Evolutionary conservation across 2,888 invertebrate genomes (phyloP).

Genomic region (Temnothorax unifasciatus): DNA sequence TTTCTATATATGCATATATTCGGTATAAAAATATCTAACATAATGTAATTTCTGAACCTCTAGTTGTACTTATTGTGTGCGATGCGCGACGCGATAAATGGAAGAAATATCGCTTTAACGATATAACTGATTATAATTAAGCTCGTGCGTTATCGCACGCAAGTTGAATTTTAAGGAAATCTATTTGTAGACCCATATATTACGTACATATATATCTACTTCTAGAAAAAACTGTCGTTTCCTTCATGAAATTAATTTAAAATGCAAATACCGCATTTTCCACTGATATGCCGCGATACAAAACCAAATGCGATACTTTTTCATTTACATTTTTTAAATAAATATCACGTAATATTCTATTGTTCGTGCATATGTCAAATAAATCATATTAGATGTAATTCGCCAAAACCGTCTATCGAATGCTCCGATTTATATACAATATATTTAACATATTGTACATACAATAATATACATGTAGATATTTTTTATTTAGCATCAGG

Average conservation of each 20-base stretch:
- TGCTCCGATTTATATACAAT: not conserved
- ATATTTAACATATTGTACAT: not conserved
- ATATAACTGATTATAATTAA: not conserved
- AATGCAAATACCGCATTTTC: conserved; percentile 64
- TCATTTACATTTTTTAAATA: not conserved
- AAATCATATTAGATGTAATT: not conserved
- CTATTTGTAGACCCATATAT: not conserved
- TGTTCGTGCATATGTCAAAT: not conserved
- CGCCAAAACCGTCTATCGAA: not conserved
- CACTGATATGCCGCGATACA: conserved; percentile 31
- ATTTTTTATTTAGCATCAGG: not conserved
- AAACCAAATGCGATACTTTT: not conserved
- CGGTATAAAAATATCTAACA: not conserved
- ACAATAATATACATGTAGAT: not conserved
- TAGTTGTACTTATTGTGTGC: not conserved
- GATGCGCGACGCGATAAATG: too few species aligned
- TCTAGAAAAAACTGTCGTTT: not conserved
- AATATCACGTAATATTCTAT: not conserved
- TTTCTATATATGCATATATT: not conserved
- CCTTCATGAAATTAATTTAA: conserved; percentile 57
- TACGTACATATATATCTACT: not conserved
- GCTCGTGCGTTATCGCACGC: not conserved
- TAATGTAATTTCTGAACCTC: conserved; percentile 1
- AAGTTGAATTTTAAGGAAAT: not conserved
- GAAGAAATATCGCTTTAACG: not conserved